These are phyloP conservation scores for Collichthys lucidus DNA, from an alignment of 2,113 vertebrate species.

Conservation along the genomic window DNA sequence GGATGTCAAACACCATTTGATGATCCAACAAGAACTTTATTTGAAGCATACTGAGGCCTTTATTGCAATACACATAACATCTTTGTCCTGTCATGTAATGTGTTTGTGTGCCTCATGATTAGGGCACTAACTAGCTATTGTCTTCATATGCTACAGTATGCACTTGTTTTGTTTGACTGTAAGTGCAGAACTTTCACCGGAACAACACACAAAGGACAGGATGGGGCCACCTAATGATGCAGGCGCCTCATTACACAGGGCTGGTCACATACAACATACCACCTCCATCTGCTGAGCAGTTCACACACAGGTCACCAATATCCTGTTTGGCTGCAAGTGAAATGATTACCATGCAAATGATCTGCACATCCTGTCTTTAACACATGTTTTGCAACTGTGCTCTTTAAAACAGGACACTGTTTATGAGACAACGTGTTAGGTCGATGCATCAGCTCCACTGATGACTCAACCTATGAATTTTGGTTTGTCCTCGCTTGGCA, in stretches of 20 bases:
- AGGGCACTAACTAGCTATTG: not conserved
- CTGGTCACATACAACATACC: not conserved
- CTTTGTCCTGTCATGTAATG: not conserved
- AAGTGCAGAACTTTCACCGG: not conserved
- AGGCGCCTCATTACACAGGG: not conserved
- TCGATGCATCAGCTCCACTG: not conserved
- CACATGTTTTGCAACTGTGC: not conserved
- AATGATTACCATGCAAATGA: slow-evolving; percentile 24
- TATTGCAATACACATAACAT: not conserved
- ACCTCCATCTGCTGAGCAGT: slow-evolving; percentile 30
- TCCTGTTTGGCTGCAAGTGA: slow-evolving; percentile 26
- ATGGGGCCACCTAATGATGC: slow-evolving; percentile 22
- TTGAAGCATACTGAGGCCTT: not conserved
- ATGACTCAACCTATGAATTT: not conserved
- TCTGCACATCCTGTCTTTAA: not conserved
- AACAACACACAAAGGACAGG: slow-evolving; percentile 12
- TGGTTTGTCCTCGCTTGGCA: slow-evolving; percentile 8
- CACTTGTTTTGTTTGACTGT: not conserved
- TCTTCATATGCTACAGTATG: not conserved
- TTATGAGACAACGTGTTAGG: not conserved
- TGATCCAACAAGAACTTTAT: not conserved
- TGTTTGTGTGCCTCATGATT: not conserved
- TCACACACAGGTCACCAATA: slow-evolving; percentile 21
- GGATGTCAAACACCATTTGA: not conserved
- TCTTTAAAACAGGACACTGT: not conserved